Conservation (phyloP, 2,797 vertebrate genomes). For the Cyprinodon diabolis region DNA sequence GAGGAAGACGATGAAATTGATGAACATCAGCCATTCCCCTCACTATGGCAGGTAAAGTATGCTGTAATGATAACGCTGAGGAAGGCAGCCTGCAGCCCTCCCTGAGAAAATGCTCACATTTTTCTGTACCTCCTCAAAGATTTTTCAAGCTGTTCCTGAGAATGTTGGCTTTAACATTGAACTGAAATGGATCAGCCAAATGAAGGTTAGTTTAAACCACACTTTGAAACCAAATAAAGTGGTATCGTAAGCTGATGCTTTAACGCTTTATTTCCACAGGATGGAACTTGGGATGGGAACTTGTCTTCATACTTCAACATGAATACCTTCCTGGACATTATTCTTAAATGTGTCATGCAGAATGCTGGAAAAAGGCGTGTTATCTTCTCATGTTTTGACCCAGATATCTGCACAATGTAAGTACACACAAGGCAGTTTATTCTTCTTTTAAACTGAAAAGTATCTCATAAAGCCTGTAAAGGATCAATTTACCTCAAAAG, state of each 20-base stretch:
- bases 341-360: constrained; percentile 91
- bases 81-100: background rate
- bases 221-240: background rate
- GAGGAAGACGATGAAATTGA: constrained; percentile 89
- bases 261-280: constrained; percentile 71
- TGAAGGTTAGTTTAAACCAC: constrained; percentile 79
- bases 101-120: background rate
- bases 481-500: background rate
- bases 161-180: constrained; percentile 97
- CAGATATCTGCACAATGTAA: constrained; percentile 97
- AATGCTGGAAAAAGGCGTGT: constrained; percentile 89
- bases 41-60: constrained; percentile 86
- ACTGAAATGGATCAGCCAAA: constrained; percentile 95
- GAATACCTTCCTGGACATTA: constrained; percentile 91
- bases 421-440: constrained; percentile 38
- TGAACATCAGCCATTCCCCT: constrained; percentile 96
- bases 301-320: constrained; percentile 95
- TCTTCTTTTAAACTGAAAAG: background rate
- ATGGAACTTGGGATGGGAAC: constrained; percentile 94
- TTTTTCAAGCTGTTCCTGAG: constrained; percentile 91
- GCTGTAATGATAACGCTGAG: background rate
- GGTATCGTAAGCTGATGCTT: background rate
- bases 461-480: background rate
- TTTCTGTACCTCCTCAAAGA: constrained; percentile 70
- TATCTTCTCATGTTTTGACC: constrained; percentile 96